These are phyloP conservation scores for Zaprionus ornatus DNA, from an alignment of 1,140 invertebrate genomes.

Conservation along the genomic window DNA sequence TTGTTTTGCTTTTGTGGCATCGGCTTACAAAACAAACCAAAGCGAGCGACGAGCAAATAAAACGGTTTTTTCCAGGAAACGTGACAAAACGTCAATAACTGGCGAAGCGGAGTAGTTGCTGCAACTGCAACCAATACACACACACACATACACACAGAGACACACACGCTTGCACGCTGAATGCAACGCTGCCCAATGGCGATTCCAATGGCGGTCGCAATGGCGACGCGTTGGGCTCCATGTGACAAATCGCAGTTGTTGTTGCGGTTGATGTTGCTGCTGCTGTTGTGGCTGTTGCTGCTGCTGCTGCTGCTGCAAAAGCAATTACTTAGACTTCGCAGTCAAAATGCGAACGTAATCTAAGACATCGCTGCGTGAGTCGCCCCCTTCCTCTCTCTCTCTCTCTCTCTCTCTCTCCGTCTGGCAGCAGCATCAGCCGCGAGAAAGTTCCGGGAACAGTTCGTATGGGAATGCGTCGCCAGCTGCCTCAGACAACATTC, in stretches of 20 bases:
- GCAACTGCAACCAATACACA: constrained; percentile 38
- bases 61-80: constrained; percentile 80
- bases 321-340: constrained; percentile 62
- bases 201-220: constrained; percentile 37
- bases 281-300: constrained; percentile 25
- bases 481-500: constrained; percentile 65
- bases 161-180: neutral
- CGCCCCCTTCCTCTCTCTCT: neutral
- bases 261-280: constrained; percentile 32
- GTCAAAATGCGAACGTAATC: constrained; percentile 60
- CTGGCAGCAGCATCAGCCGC: constrained; percentile 32
- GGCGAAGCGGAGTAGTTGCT: constrained; percentile 41
- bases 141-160: neutral
- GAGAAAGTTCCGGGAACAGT: constrained; percentile 58
- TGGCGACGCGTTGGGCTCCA: constrained; percentile 41
- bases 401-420: neutral
- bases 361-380: constrained; percentile 41
- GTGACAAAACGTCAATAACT: constrained; percentile 80
- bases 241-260: constrained; percentile 62
- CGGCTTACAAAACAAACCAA: constrained; percentile 80
- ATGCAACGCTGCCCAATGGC: constrained; percentile 21
- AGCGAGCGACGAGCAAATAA: constrained; percentile 71
- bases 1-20: constrained; percentile 61
- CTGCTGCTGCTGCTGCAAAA: constrained; percentile 51
- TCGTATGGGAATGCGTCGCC: constrained; percentile 20